Evolutionary conservation across 2,888 invertebrate genomes (phyloP), one percentile per base, ranked within the genome.

Genomic region (Dolichopus griseipennis): DNA sequence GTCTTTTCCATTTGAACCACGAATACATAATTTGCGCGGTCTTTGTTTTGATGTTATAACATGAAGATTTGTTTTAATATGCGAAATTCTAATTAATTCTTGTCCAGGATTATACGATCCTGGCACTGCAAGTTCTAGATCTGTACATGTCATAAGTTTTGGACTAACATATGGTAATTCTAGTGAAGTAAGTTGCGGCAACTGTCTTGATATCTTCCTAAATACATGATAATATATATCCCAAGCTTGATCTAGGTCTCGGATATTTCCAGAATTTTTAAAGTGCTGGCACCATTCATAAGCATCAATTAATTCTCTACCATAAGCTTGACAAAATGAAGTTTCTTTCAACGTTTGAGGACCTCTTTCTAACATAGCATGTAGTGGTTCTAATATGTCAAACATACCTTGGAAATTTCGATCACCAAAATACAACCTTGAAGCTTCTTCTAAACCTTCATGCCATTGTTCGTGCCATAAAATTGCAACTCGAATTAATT

Each of bases 391-490:
- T 69, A 99, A 82, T 0, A 95, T 93, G 72, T 92, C 92, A 77
- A 99, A 91, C 99, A 99, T 99, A 9, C 95, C 97, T 70, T 92
- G 90, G 0, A 96, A 92, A 78, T 99, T 97, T 70, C 91, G 87
- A 79, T 99, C 99, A 3, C 96, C 97, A 80, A 98, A 99, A 80
- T 96, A 99, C 12, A 98, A 83, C 78, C 91, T 83, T 7, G 93
- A 94, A 0, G 97, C 97, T 78, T 98, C 97, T 75, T 94, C 93
- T 22, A 99, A 82, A 0, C 97, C 98, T 79, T 99, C 99, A 78
- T 98, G 96, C 99, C 99, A 99, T 76, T 97, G 89, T 79, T 99
- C 99, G 77, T 99, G 98, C 99, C 99, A 99, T 21, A 99, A 83
- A 73, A 99, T 99, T 2, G 99, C 98, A 1, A 98, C 97, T 68